Percentiles rank a stretch among this genome's conserved stretches.
Evolutionary conservation across 2,888 invertebrate species (phyloP).

Genomic region (Sipha maydis): DNA sequence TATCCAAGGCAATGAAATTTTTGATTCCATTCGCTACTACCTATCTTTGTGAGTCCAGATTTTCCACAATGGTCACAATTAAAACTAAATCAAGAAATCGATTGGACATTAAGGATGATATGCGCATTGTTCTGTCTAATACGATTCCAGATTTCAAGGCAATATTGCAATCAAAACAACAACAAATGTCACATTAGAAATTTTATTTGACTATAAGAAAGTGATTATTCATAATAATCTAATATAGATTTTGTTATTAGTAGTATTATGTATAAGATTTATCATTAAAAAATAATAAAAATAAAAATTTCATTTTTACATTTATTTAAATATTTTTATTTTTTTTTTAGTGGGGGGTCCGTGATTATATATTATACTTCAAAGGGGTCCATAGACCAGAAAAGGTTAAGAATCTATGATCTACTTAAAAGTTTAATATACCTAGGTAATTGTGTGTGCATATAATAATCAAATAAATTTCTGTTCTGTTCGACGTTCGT

Average conservation of each 20-base stretch:
- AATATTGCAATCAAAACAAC: too few species aligned
- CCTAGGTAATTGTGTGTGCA: too few species aligned
- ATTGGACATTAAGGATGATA: constrained; percentile 22
- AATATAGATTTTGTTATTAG: background rate
- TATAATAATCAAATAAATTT: too few species aligned
- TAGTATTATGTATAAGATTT: background rate
- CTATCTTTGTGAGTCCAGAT: constrained; percentile 1
- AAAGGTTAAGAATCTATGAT: constrained; percentile 8
- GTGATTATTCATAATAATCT: too few species aligned
- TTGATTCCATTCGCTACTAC: constrained; percentile 25
- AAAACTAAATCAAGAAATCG: constrained; percentile 12
- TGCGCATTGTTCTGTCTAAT: constrained; percentile 11
- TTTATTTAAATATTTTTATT: background rate
- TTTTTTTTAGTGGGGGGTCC: background rate
- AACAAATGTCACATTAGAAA: constrained; percentile 1
- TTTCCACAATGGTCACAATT: constrained; percentile 22
- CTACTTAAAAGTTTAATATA: too few species aligned
- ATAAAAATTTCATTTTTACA: too few species aligned
- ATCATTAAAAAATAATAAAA: constrained; percentile 12
- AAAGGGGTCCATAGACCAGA: too few species aligned
- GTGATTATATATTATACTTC: constrained; percentile 8
- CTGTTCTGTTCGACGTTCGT: too few species aligned
- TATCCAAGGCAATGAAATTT: constrained; percentile 16
- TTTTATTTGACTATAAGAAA: background rate
- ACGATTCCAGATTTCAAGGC: too few species aligned